Evolutionary conservation across 2,888 invertebrate genomes (phyloP), one percentile per base, ranked within the genome.

Genomic region (Drosophila fungiperda): DNA sequence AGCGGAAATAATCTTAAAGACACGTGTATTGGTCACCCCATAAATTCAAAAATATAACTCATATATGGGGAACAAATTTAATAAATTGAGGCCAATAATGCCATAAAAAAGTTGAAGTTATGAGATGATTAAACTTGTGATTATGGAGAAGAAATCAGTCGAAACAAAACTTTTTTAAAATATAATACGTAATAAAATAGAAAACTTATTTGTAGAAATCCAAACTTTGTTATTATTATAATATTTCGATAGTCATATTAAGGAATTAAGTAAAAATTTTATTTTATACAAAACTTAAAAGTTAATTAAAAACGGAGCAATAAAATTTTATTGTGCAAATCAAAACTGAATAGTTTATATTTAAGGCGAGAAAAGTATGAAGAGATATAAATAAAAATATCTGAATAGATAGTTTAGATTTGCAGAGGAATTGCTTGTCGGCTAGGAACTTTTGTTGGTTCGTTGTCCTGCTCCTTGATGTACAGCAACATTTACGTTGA

Each of bases 401-500:
- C 0, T 12, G 1, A 1, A 45, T 7, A 12, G 45, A 23, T 15
- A 36, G 1, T 26, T 26, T 2, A 26, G 33, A 11, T 9, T 66
- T 33, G 23, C 26, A 75, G 75, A 23, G 57, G 23, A 65, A 33
- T 3, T 33, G 5, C 0, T 3, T 36, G 42, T 64, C 77, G 68
- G 1, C 11, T 17, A 15, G 9, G 7, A 3, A 23, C 17, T 15
- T 12, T 1, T 0, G 1, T 0, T 32, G 33, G 20, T 12, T n/a
- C 11, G 1, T 12, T 38, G 23, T 36, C 20, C 33, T 52, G 36
- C 12, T 15, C 7, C 17, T 61, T 29, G 55, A 62, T 70, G 58
- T 52, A 73, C 48, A 59, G 71, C 71, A 62, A 72, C 73, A 80
- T 82, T 78, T 76, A 73, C 73, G 81, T 82, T 88, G 88, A 88